phyloP scores from a whole-genome alignment of 2,888 invertebrate genomes.

The Ischnura elegans region DNA sequence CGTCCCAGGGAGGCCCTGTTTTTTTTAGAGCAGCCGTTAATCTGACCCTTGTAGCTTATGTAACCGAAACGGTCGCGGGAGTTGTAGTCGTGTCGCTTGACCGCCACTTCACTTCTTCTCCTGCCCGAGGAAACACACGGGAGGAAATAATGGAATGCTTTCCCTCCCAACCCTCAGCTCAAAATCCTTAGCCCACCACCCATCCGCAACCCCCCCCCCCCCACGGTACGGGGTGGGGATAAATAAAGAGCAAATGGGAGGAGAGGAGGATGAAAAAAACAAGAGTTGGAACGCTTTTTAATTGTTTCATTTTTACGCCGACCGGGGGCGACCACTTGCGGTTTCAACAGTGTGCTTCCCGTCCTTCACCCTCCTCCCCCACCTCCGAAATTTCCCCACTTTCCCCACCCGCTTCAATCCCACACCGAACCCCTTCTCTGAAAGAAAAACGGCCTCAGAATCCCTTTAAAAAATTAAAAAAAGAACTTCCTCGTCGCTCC shows the following conservation, averaged over 20 bases:
- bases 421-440: not conserved
- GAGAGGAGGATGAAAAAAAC: not conserved
- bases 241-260: not conserved
- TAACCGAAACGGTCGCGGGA: not conserved
- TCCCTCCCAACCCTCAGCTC: not conserved
- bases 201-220: not conserved
- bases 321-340: constrained; percentile 35
- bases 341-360: constrained; percentile 22
- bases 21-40: not conserved
- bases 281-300: not conserved
- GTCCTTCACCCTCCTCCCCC: not conserved
- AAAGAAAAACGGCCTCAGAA: not conserved
- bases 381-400: no score
- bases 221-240: not conserved
- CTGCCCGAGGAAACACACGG: not conserved
- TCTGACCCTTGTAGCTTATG: not conserved
- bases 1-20: not conserved
- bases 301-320: constrained; percentile 21
- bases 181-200: not conserved
- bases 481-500: constrained; percentile 35
- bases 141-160: not conserved
- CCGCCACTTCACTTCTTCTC: constrained; percentile 7
- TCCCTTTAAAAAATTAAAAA: constrained; percentile 6
- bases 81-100: not conserved
- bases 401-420: not conserved